Conservation (phyloP, 2,797 vertebrate species). For the Sciurus carolinensis region DNA sequence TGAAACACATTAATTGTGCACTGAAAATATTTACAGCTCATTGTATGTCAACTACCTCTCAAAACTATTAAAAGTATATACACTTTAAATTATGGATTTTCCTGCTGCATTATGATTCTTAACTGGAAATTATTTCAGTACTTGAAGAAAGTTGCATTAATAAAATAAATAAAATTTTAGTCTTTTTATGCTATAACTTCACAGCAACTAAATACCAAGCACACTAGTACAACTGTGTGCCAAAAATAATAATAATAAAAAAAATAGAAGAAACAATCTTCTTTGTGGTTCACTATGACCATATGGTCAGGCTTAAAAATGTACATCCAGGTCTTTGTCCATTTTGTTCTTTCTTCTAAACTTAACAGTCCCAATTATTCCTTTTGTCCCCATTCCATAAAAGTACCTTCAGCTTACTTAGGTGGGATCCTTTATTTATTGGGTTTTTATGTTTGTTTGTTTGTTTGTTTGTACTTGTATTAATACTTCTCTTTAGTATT, state of each 20-base stretch:
- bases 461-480: neutral
- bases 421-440: neutral
- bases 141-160: neutral
- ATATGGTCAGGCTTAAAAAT: neutral
- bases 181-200: neutral
- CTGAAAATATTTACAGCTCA: neutral
- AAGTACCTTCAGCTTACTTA: neutral
- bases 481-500: neutral
- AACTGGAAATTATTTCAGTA: neutral
- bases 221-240: neutral
- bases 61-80: neutral
- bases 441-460: too few species aligned
- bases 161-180: conserved; percentile 11
- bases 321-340: neutral
- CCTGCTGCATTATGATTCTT: conserved; percentile 19
- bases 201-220: conserved; percentile 15
- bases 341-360: neutral
- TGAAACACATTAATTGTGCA: neutral
- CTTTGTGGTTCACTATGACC: neutral
- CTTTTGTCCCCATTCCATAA: neutral
- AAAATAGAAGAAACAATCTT: neutral
- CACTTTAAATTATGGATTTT: neutral
- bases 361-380: neutral
- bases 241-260: neutral
- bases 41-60: neutral